phyloP scores from a whole-genome alignment of 2,113 vertebrate species.

The Gobius niger region DNA sequence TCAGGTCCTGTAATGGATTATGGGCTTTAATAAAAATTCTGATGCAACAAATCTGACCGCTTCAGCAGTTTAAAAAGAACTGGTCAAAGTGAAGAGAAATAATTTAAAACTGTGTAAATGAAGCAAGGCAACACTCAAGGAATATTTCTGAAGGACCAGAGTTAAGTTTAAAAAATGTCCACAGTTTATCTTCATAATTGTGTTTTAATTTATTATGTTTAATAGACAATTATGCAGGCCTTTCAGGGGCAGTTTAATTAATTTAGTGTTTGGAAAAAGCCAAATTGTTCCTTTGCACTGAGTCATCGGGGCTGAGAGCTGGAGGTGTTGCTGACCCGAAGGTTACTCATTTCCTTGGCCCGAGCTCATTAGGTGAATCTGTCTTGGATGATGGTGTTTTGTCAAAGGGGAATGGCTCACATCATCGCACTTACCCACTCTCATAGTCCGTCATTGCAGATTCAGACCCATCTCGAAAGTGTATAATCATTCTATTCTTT shows the following conservation, averaged over 20 bases:
- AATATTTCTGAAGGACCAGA: no score
- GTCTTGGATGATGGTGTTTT: constrained; percentile 48
- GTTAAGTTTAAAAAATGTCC: constrained; percentile 5
- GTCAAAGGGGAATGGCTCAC: constrained; percentile 58
- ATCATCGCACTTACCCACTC: constrained; percentile 44
- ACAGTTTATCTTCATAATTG: constrained; percentile 29
- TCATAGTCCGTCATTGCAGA: constrained; percentile 25
- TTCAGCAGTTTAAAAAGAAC: no score
- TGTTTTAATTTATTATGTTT: constrained; percentile 40
- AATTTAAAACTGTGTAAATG: no score
- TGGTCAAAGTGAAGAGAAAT: no score
- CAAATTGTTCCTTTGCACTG: constrained; percentile 15
- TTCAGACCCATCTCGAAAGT: no score
- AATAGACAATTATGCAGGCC: constrained; percentile 30
- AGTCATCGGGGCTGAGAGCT: constrained; percentile 20
- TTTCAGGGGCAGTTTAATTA: constrained; percentile 20
- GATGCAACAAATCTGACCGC: no score
- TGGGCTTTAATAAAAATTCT: no score
- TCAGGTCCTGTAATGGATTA: no score
- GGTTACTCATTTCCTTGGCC: constrained; percentile 45
- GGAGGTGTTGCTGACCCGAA: constrained; percentile 32
- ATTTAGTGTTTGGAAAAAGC: constrained; percentile 31
- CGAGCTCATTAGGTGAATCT: constrained; percentile 52
- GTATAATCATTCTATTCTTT: no score
- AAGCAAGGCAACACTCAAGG: no score